Evolutionary conservation across 92 coral and sea anemone species (phyloP).

Genomic region (Epizoanthus illoricatus): DNA sequence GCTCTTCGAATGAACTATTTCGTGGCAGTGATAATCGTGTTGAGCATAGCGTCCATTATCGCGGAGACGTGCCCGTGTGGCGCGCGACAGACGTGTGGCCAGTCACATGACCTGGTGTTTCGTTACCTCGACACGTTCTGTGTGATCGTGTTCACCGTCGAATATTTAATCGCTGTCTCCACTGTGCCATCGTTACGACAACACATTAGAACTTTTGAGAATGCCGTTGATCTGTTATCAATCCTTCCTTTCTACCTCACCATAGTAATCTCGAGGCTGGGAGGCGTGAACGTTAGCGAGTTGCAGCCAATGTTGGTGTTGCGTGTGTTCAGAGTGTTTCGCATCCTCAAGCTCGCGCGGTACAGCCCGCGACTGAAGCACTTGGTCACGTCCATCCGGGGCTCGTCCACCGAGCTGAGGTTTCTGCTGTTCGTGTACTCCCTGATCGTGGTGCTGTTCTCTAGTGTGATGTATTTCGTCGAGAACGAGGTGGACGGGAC

Average conservation of each 20-base stretch:
- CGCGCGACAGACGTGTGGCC: no score
- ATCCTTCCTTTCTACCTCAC: conserved; percentile 43
- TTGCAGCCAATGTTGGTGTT: conserved; percentile 19
- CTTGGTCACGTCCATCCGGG: conserved; percentile 10
- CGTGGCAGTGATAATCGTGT: no score
- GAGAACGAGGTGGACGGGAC: conserved; percentile 28
- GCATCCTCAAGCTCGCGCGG: conserved; percentile 39
- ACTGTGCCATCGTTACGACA: conserved; percentile 5
- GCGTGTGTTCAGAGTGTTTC: conserved; percentile 38
- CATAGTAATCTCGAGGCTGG: conserved; percentile 4
- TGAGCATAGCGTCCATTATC: no score
- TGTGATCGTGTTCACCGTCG: no score
- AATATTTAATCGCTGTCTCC: no score
- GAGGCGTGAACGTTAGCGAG: background rate
- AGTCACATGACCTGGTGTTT: no score
- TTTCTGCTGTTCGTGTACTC: conserved; percentile 29
- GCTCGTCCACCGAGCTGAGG: conserved; percentile 33
- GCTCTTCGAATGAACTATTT: no score
- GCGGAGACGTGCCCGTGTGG: no score
- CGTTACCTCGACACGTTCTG: no score
- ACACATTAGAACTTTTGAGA: conserved; percentile 27
- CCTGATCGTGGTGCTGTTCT: conserved; percentile 29
- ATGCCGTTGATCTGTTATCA: conserved; percentile 39
- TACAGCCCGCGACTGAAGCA: conserved; percentile 24
- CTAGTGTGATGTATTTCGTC: conserved; percentile 33